phyloP scores from a whole-genome alignment of 2,113 vertebrate species.

The Paedocypris sp. region DNA sequence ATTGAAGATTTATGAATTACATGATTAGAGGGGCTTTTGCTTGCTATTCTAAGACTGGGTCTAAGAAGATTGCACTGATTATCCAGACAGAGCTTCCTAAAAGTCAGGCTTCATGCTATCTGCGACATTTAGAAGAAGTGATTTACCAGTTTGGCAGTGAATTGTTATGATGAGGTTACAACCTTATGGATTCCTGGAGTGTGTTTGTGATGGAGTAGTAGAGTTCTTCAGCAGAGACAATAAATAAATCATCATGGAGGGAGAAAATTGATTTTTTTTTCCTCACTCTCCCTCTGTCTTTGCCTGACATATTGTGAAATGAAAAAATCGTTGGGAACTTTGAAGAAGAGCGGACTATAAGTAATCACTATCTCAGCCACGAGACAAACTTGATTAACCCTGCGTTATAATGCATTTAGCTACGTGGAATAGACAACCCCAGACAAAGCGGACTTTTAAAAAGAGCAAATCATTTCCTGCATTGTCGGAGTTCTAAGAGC shows the following conservation, averaged over 20 bases:
- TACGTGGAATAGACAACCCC: background rate
- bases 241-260: constrained; percentile 35
- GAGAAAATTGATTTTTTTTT: background rate
- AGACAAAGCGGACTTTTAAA: background rate
- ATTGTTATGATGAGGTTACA: constrained; percentile 33
- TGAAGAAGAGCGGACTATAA: constrained; percentile 1
- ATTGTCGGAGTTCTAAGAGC: no score
- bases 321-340: constrained; percentile 19
- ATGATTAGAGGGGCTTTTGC: constrained; percentile 27
- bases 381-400: constrained; percentile 18
- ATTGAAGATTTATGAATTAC: constrained; percentile 25
- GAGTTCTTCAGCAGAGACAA: constrained; percentile 17
- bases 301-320: constrained; percentile 21
- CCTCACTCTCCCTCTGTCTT: constrained; percentile 1
- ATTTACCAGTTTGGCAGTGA: constrained; percentile 21
- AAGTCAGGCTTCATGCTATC: constrained; percentile 3
- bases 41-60: constrained; percentile 8
- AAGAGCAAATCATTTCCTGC: background rate
- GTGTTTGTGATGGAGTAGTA: constrained; percentile 14
- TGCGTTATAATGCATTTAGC: constrained; percentile 2
- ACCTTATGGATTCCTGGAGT: constrained; percentile 21
- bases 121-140: constrained; percentile 15
- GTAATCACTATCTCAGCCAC: background rate
- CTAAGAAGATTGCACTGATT: constrained; percentile 18
- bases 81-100: background rate